Evolutionary conservation across 1,140 invertebrate species (phyloP), one percentile per base, ranked within the genome.

Genomic region (Drosophila nasuta): DNA sequence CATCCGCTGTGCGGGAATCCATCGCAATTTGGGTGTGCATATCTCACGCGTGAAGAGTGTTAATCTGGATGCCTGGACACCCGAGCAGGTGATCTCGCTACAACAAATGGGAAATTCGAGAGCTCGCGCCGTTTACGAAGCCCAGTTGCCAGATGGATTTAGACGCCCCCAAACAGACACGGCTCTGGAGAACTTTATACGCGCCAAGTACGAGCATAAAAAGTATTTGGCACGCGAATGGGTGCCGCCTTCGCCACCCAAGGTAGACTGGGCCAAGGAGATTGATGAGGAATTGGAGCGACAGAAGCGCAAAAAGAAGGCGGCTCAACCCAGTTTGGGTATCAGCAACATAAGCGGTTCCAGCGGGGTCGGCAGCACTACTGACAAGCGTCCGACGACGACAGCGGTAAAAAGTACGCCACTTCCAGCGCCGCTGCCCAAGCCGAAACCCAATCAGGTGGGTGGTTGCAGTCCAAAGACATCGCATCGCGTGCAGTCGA

Each of bases 51-150:
- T 99, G 2, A 99, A 99, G 93, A 99, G 98, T 51, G 98, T 99
- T 52, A 99, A 99, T 93, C 94, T 99, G 59, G 98, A 99, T 93
- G 95, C 98, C 51, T 99, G 98, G 98, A 99, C 97, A n/a, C 97
- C 98, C 0, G 98, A 99, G 92, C 98, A 99, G 96, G 97, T 99
- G 73, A 96, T 95, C 41, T 95, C 95, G 3, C 94, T 99, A 80
- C 97, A 99, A 93, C 97, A 98, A 93, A 99, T 99, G 97, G 98
- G 98, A 8, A 99, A 99, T 93, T 98, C 97, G n/a, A 94, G 97
- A 79, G 98, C 98, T 0, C 94, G 98, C 67, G 98, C 98, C 17
- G 98, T 99, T 0, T 99, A 99, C 92, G 98, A 99, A 94, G 98
- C 98, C 1, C 98, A 99, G 93, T 93, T 99, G 52, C 98, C 98